Conservation (phyloP, 2,113 vertebrate species). For the Beaufortia kweichowensis region DNA sequence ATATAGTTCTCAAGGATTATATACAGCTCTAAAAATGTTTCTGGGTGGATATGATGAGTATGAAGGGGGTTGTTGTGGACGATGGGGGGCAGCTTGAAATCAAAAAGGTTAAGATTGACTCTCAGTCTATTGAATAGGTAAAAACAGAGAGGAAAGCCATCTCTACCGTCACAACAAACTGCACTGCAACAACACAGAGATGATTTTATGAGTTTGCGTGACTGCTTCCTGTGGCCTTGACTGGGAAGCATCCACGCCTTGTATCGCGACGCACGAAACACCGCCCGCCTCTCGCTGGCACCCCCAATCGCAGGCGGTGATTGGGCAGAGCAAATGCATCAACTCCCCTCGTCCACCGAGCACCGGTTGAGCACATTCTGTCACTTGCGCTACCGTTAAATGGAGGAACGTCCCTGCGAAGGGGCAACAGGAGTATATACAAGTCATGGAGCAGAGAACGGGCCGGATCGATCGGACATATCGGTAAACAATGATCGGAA, state of each 20-base stretch:
- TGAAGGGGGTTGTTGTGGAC: no score
- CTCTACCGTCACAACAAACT: background rate
- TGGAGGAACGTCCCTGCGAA: constrained; percentile 60
- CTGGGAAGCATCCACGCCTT: constrained; percentile 42
- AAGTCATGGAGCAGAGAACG: constrained; percentile 52
- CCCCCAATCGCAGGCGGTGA: constrained; percentile 52
- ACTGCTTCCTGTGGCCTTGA: constrained; percentile 41
- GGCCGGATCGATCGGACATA: constrained; percentile 46
- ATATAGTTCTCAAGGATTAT: no score
- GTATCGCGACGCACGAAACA: constrained; percentile 30
- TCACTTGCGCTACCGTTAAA: constrained; percentile 53
- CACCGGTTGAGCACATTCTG: constrained; percentile 49
- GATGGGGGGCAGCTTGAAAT: no score
- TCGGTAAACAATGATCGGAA: constrained; percentile 59
- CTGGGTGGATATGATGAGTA: no score
- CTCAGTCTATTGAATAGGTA: no score
- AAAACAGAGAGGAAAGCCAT: no score
- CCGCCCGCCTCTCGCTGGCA: constrained; percentile 49
- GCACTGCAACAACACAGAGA: background rate
- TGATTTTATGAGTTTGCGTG: background rate
- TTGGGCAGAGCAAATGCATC: constrained; percentile 48
- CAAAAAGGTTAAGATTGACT: no score
- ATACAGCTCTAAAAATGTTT: no score
- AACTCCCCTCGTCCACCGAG: constrained; percentile 44
- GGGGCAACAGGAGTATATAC: constrained; percentile 49